These are phyloP conservation scores for Ceratosolen solmsi DNA, from an alignment of 1,140 invertebrate species.

Conservation along the genomic window DNA sequence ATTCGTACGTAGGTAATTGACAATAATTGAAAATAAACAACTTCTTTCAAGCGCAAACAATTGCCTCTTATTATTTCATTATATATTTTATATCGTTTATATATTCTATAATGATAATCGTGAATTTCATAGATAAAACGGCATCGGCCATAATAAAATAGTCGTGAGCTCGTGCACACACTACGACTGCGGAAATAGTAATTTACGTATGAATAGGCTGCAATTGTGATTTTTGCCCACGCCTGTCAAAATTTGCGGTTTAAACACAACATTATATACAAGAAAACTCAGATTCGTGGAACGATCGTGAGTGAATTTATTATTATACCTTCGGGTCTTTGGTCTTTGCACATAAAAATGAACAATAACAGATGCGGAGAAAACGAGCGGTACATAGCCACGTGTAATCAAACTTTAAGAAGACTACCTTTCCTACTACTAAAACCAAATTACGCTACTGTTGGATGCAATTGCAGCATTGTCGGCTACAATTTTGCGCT, in stretches of 20 bases:
- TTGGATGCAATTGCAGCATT: too few species aligned
- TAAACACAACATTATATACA: too few species aligned
- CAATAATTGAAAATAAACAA: too few species aligned
- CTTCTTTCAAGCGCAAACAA: too few species aligned
- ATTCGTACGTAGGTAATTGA: too few species aligned
- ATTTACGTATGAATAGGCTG: constrained; percentile 10
- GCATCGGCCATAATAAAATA: background rate
- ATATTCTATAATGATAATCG: too few species aligned
- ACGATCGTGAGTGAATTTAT: background rate
- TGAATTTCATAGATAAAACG: background rate
- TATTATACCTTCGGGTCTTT: background rate
- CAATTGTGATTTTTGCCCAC: constrained; percentile 16
- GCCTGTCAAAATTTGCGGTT: background rate
- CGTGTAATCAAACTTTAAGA: background rate
- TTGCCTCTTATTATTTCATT: too few species aligned
- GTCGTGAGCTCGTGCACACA: background rate
- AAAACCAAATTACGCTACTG: too few species aligned
- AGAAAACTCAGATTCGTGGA: background rate
- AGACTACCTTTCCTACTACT: background rate
- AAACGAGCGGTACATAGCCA: background rate
- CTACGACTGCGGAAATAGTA: background rate
- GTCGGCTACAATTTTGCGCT: constrained; percentile 5
- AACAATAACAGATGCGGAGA: background rate
- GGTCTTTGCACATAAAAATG: background rate
- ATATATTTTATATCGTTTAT: too few species aligned